Evolutionary conservation across 2,888 invertebrate species (phyloP).

Genomic region (Amphiduros pacificus): DNA sequence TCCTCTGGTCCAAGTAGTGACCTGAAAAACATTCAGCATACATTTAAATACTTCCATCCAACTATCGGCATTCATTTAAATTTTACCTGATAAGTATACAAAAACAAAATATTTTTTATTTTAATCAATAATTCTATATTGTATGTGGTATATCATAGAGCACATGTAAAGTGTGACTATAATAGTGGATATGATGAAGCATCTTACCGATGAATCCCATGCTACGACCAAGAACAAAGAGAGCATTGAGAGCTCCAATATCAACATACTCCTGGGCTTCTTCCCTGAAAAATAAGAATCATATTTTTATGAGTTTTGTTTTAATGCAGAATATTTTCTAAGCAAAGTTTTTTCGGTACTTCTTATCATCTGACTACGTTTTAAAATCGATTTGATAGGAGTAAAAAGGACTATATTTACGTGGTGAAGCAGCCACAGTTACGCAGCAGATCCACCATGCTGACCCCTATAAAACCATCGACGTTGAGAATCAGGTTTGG

Average conservation of each 20-base stretch:
- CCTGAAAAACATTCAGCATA: no score
- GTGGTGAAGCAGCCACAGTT: slow-evolving; percentile 92
- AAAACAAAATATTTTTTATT: no score
- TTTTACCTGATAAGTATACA: no score
- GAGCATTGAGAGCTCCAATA: slow-evolving; percentile 96
- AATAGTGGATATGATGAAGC: no score
- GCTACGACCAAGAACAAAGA: slow-evolving; percentile 96
- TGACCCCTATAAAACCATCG: slow-evolving; percentile 96
- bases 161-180: no score
- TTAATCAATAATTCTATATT: no score
- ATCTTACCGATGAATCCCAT: slow-evolving; percentile 90
- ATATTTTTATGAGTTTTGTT: no score
- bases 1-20: slow-evolving; percentile 97
- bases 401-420: slow-evolving; percentile 60
- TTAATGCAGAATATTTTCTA: no score
- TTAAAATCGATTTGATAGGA: background rate
- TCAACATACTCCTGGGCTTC: slow-evolving; percentile 97
- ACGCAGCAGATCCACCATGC: slow-evolving; percentile 94
- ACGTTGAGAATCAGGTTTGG: slow-evolving; percentile 99
- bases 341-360: no score
- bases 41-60: no score
- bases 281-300: slow-evolving; percentile 73
- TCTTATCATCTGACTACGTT: background rate
- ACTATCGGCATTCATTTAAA: no score
- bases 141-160: no score